These are phyloP conservation scores for Drosophila tristis DNA, from an alignment of 1,140 invertebrate species.

Conservation along the genomic window DNA sequence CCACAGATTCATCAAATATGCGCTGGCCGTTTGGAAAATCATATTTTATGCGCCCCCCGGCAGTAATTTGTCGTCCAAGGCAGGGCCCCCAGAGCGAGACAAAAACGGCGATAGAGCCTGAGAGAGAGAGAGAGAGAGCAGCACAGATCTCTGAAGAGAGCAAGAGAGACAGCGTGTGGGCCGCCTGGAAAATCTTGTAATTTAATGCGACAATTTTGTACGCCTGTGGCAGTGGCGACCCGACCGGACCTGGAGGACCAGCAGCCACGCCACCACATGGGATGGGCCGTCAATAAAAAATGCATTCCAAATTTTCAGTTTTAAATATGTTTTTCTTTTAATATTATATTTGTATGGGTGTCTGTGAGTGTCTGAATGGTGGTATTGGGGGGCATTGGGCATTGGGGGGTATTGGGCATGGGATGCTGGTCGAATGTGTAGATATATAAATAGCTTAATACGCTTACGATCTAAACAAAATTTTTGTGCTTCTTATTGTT, in stretches of 20 bases:
- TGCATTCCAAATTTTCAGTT: slow-evolving; percentile 43
- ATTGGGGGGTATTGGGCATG: no score
- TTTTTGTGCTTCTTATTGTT: slow-evolving; percentile 39
- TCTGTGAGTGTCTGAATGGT: slow-evolving; percentile 33
- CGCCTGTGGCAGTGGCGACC: slow-evolving; percentile 23
- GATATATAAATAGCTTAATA: slow-evolving; percentile 71
- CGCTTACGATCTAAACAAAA: slow-evolving; percentile 65
- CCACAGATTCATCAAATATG: slow-evolving; percentile 79
- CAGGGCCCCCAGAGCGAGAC: slow-evolving; percentile 39
- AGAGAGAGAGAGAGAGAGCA: no score
- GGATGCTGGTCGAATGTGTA: slow-evolving; percentile 32
- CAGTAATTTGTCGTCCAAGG: slow-evolving; percentile 71
- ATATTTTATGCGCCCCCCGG: slow-evolving; percentile 66
- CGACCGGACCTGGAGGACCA: no score
- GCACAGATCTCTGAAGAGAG: no score
- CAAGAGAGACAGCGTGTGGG: no score
- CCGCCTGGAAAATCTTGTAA: slow-evolving; percentile 65
- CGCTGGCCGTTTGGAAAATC: slow-evolving; percentile 76
- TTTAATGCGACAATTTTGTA: slow-evolving; percentile 82
- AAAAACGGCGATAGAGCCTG: not conserved
- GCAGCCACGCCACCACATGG: not conserved
- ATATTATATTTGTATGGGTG: slow-evolving; percentile 62
- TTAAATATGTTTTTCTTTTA: slow-evolving; percentile 75
- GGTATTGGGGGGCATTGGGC: slow-evolving; percentile 21
- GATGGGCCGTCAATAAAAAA: slow-evolving; percentile 13